Evolutionary conservation across 2,888 invertebrate genomes (phyloP).

Genomic region (Trypoxylon attenuatum): DNA sequence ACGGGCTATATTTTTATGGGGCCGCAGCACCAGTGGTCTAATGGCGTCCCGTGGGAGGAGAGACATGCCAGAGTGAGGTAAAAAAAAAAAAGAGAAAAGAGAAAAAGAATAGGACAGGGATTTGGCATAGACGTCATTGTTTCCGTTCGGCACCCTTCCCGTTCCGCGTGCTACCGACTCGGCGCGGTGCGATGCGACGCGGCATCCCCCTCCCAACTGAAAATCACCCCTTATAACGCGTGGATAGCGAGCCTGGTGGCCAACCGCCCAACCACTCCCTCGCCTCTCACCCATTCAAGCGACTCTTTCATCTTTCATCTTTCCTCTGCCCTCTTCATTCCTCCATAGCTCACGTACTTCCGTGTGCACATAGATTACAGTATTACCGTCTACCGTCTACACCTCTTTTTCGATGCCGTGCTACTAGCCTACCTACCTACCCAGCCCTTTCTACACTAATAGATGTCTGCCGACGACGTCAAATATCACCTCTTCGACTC

Average conservation of each 20-base stretch:
- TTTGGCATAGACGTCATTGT: conserved; percentile 72
- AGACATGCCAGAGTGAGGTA: conserved; percentile 23
- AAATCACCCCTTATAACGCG: conserved; percentile 67
- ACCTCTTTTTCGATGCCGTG: conserved; percentile 41
- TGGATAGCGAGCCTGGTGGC: too few species aligned
- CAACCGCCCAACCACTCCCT: too few species aligned
- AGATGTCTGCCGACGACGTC: too few species aligned
- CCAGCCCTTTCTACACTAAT: too few species aligned
- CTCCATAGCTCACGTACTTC: too few species aligned
- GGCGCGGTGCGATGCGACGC: too few species aligned
- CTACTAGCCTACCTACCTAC: too few species aligned
- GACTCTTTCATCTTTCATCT: conserved; percentile 71
- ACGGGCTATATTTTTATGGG: conserved; percentile 69
- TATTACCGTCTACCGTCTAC: conserved; percentile 68
- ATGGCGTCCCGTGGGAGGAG: conserved; percentile 65
- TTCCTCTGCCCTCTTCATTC: conserved; percentile 69
- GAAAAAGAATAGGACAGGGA: conserved; percentile 63
- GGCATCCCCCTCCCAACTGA: conserved; percentile 53
- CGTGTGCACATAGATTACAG: conserved; percentile 75
- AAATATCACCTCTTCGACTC: too few species aligned
- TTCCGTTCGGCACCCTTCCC: conserved; percentile 62
- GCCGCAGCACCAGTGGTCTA: conserved; percentile 65
- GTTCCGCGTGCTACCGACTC: conserved; percentile 34
- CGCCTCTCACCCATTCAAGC: conserved; percentile 69
- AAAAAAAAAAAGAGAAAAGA: conserved; percentile 13